These are phyloP conservation scores for Catalaphyllia jardinei DNA, from an alignment of 64 coral and sea anemone species.

Conservation along the genomic window DNA sequence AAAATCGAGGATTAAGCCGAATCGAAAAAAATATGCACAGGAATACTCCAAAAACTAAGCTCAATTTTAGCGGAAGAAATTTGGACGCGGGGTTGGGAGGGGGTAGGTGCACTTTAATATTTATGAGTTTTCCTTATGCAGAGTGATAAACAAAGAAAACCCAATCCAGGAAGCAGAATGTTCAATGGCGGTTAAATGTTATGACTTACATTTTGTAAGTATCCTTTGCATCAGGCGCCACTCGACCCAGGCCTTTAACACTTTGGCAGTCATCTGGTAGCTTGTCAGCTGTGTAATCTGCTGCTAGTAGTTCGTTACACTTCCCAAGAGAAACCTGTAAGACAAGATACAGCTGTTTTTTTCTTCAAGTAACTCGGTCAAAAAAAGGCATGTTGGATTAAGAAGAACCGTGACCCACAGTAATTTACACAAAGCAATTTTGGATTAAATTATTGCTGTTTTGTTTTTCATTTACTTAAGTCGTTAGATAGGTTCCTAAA, in stretches of 20 bases:
- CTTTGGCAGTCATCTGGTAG: constrained; percentile 75
- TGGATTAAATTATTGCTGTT: too few relatives aligned
- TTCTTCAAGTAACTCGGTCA: neutral
- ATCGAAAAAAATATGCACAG: too few relatives aligned
- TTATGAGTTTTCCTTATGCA: neutral
- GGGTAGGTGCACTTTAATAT: neutral
- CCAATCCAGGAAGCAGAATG: neutral
- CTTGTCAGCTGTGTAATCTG: constrained; percentile 82
- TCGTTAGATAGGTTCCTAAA: too few relatives aligned
- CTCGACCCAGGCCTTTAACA: constrained; percentile 83
- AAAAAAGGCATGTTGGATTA: neutral
- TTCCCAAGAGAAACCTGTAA: constrained; percentile 88
- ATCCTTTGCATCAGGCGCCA: constrained; percentile 74
- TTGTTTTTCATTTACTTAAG: too few relatives aligned
- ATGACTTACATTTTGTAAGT: constrained; percentile 59
- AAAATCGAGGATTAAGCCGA: too few relatives aligned
- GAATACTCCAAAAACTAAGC: too few relatives aligned
- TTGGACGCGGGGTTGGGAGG: too few relatives aligned
- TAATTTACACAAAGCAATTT: too few relatives aligned
- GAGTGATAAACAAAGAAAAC: neutral
- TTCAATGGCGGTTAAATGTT: neutral
- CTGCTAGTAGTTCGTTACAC: constrained; percentile 67
- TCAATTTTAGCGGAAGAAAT: too few relatives aligned
- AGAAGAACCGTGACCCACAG: too few relatives aligned
- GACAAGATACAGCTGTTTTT: neutral